A percentile compares a stretch with the other conserved stretches of the same genome.
These are phyloP conservation scores for Drosophila nigricruria DNA, from an alignment of 2,888 invertebrate genomes.

Conservation along the genomic window DNA sequence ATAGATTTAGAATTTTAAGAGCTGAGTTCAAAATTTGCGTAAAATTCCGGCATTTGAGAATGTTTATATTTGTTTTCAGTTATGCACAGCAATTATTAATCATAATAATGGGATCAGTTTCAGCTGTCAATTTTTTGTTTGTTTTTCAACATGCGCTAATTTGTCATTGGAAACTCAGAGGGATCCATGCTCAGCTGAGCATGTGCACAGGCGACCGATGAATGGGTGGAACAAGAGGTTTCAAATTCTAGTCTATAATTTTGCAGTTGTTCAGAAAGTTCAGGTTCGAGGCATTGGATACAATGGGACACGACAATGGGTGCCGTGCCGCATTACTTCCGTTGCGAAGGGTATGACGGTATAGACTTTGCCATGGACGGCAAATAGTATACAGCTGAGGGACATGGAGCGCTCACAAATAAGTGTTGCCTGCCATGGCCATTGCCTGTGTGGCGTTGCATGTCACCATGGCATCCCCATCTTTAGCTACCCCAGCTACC, in stretches of 20 bases:
- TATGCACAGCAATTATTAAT: constrained; percentile 3
- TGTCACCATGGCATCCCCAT: constrained; percentile 65
- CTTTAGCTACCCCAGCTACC: constrained; percentile 2
- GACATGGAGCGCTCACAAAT: constrained; percentile 16
- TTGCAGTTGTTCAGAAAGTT: constrained; percentile 52
- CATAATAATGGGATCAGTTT: not conserved
- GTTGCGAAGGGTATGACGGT: constrained; percentile 48
- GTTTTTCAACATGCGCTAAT: constrained; percentile 4
- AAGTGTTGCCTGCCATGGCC: constrained; percentile 29
- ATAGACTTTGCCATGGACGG: constrained; percentile 26
- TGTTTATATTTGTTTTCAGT: not conserved
- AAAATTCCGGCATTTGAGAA: not conserved
- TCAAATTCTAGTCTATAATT: constrained; percentile 57
- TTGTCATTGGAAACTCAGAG: constrained; percentile 15
- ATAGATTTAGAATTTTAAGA: not conserved
- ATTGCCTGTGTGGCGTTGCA: constrained; percentile 42
- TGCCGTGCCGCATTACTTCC: constrained; percentile 49
- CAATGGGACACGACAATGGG: constrained; percentile 35
- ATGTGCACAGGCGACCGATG: constrained; percentile 33
- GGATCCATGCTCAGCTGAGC: constrained; percentile 37
- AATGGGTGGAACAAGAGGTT: constrained; percentile 35
- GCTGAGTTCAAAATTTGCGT: not conserved
- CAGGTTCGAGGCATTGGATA: constrained; percentile 35
- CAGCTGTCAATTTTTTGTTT: not conserved
- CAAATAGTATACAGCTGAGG: constrained; percentile 12